Conservation (phyloP, 30 jellyfish, hydroid and myxozoan genomes). For the Turritopsis rubra region DNA sequence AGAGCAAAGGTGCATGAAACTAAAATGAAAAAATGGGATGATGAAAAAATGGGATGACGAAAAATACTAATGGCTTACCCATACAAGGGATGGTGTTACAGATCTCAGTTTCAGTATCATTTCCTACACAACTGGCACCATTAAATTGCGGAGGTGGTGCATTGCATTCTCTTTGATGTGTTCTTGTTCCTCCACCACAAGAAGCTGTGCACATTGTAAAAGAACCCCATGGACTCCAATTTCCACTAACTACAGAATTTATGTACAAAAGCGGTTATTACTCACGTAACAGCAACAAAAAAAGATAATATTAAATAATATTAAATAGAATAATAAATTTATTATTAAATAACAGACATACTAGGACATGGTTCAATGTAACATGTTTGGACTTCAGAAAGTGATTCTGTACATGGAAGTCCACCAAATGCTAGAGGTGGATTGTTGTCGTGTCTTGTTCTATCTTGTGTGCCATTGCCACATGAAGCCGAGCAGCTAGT, state of each 20-base stretch:
- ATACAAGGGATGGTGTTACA: conserved; percentile 59
- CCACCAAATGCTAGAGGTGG: conserved; percentile 93
- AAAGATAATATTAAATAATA: no score
- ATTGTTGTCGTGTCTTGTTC: conserved; percentile 65
- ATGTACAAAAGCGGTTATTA: neutral
- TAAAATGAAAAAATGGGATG: neutral
- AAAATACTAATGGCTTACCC: conserved; percentile 30
- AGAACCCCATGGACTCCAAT: conserved; percentile 81
- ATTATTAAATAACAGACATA: neutral
- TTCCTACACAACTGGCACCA: conserved; percentile 74
- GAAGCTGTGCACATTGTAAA: conserved; percentile 61
- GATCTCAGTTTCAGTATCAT: conserved; percentile 29
- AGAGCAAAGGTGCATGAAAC: neutral
- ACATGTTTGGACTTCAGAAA: conserved; percentile 51
- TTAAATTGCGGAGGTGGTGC: conserved; percentile 61
- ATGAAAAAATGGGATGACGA: neutral
- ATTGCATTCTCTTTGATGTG: conserved; percentile 57
- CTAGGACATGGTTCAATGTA: conserved; percentile 73
- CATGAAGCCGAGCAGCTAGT: conserved; percentile 64
- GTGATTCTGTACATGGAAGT: conserved; percentile 61
- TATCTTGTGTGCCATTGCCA: conserved; percentile 63
- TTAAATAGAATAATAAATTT: no score
- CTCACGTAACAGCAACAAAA: neutral
- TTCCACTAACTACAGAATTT: conserved; percentile 54
- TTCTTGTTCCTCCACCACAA: conserved; percentile 76